Evolutionary conservation across 2,113 vertebrate species (phyloP).

Genomic region (Fukomys damarensis): DNA sequence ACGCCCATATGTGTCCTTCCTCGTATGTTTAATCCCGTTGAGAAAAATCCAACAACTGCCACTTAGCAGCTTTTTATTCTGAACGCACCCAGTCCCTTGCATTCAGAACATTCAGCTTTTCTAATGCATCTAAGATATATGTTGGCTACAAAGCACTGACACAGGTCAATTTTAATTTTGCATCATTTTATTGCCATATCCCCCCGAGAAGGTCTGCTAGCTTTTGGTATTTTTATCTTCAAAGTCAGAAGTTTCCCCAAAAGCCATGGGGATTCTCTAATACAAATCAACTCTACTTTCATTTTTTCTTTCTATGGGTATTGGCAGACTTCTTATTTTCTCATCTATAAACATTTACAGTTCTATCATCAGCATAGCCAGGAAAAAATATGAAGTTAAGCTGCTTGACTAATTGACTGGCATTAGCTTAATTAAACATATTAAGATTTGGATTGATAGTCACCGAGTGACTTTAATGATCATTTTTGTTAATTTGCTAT

Average conservation of each 20-base stretch:
- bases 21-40: neutral
- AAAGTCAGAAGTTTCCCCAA: neutral
- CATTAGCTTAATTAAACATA: conserved; percentile 77
- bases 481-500: conserved; percentile 59
- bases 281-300: neutral
- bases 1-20: neutral
- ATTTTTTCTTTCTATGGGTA: neutral
- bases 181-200: neutral
- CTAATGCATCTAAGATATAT: neutral
- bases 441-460: conserved; percentile 69
- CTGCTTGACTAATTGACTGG: conserved; percentile 72
- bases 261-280: neutral
- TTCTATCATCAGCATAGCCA: conserved; percentile 52
- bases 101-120: neutral
- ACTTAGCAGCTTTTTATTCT: neutral
- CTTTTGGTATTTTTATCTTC: neutral
- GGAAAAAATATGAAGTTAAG: conserved; percentile 60
- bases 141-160: neutral
- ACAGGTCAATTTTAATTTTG: neutral
- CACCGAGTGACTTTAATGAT: conserved; percentile 63
- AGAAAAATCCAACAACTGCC: neutral
- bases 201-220: neutral
- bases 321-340: conserved; percentile 6
- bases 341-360: conserved; percentile 50
- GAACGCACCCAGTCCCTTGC: neutral